Percentiles rank a stretch among this genome's conserved stretches.
phyloP scores from a whole-genome alignment of 2,113 vertebrate species.

The Callaeas wilsoni region DNA sequence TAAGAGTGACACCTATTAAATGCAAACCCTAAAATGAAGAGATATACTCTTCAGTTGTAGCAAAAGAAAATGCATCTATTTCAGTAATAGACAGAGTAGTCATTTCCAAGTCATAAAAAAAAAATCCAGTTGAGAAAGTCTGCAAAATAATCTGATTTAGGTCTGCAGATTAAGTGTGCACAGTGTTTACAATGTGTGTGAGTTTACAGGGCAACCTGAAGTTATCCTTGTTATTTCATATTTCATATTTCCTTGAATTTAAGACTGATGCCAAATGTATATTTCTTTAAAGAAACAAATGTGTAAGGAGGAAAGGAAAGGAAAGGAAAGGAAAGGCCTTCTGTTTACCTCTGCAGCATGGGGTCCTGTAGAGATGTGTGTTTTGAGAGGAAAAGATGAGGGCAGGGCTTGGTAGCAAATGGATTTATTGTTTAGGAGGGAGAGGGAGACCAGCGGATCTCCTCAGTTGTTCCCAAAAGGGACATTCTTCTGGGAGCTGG shows the following conservation, averaged over 20 bases:
- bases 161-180: neutral
- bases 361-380: neutral
- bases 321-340: neutral
- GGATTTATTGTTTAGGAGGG: neutral
- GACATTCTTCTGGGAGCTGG: neutral
- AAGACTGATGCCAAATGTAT: neutral
- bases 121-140: neutral
- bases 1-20: neutral
- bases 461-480: neutral
- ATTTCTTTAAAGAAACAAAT: neutral
- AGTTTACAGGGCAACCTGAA: neutral
- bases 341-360: neutral
- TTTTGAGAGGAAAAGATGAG: neutral
- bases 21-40: neutral
- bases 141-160: neutral
- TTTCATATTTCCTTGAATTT: neutral
- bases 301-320: neutral
- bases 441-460: neutral
- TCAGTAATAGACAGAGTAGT: neutral
- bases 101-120: neutral
- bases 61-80: neutral
- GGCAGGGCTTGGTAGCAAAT: neutral
- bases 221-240: neutral
- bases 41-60: neutral
- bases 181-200: neutral